These are phyloP conservation scores for Drosophila crucigera DNA, from an alignment of 2,888 invertebrate species.

Conservation along the genomic window DNA sequence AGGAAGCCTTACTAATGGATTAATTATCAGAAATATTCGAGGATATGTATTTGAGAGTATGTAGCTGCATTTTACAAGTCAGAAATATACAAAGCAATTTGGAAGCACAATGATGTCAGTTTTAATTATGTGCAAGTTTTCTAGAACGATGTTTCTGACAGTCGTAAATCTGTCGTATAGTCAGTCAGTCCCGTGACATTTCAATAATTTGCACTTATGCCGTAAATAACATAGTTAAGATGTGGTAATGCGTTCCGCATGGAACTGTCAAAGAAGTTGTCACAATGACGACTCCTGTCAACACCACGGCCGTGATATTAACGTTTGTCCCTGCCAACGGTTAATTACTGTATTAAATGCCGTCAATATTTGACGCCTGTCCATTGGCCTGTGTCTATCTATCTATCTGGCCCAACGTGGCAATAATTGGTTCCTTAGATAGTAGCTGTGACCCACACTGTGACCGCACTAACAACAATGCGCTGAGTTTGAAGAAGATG, in stretches of 20 bases:
- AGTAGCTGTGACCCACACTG: background rate
- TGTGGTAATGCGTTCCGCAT: conserved; percentile 47
- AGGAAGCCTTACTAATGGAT: background rate
- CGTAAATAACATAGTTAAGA: conserved; percentile 23
- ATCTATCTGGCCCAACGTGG: conserved; percentile 8
- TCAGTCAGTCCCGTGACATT: conserved; percentile 19
- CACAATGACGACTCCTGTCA: conserved; percentile 38
- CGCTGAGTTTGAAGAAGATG: too few species aligned
- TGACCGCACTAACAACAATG: too few species aligned
- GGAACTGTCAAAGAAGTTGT: conserved; percentile 39
- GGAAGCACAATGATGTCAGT: background rate
- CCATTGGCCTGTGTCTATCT: conserved; percentile 15
- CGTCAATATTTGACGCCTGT: conserved; percentile 19
- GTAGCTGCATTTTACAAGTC: background rate
- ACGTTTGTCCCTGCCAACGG: conserved; percentile 1
- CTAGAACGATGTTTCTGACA: background rate
- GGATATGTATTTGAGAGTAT: background rate
- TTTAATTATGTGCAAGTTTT: conserved; percentile 16
- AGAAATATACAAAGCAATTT: background rate
- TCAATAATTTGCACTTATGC: conserved; percentile 23
- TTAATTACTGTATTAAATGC: conserved; percentile 34
- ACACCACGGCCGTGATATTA: conserved; percentile 24
- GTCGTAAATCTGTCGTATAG: conserved; percentile 17
- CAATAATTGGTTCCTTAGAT: background rate
- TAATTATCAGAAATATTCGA: background rate